Percentiles rank a stretch among this genome's conserved stretches.
Evolutionary conservation across 2,113 vertebrate species (phyloP).

Genomic region (Anarhynchus alexandrinus): DNA sequence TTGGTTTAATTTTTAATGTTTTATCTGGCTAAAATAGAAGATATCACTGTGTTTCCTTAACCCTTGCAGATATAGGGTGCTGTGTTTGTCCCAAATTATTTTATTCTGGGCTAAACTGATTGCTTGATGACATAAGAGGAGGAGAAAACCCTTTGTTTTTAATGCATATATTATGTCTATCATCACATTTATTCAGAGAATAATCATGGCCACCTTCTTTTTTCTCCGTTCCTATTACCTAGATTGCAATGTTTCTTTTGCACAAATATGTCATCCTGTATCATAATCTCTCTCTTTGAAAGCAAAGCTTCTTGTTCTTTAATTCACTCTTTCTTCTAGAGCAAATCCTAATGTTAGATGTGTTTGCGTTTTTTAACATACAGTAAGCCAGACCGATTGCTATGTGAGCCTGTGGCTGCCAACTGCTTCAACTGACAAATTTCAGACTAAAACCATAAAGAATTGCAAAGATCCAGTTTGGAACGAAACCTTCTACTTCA

Average conservation of each 20-base stretch:
- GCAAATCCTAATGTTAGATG: background rate
- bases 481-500: constrained; percentile 85
- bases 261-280: background rate
- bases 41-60: background rate
- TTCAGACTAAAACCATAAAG: constrained; percentile 73
- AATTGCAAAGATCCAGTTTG: constrained; percentile 81
- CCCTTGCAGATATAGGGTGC: background rate
- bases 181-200: background rate
- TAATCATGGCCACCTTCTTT: background rate
- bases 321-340: background rate
- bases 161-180: background rate
- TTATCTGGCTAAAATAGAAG: background rate
- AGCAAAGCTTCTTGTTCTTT: background rate
- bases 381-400: constrained; percentile 81
- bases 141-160: background rate
- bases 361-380: background rate
- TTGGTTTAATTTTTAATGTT: background rate
- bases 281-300: background rate
- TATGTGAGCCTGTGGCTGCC: constrained; percentile 82
- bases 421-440: constrained; percentile 68
- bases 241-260: background rate
- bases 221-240: background rate
- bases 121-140: background rate
- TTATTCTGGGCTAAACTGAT: background rate
- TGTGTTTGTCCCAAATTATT: background rate